phyloP scores from a whole-genome alignment of 2,113 vertebrate species.

The Pelecanus crispus region DNA sequence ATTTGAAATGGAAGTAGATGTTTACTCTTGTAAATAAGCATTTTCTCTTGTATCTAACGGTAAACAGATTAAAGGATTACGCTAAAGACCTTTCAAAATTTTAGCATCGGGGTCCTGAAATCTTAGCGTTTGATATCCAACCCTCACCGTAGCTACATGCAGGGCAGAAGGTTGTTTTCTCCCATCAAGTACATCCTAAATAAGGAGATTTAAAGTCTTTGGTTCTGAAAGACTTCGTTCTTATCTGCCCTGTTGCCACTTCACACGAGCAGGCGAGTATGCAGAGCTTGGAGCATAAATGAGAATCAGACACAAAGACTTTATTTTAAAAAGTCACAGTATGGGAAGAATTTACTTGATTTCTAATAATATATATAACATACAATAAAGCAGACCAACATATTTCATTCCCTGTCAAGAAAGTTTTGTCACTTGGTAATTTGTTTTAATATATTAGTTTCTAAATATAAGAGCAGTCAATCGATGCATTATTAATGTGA shows the following conservation, averaged over 20 bases:
- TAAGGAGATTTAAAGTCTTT: not conserved
- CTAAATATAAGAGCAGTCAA: constrained; percentile 6
- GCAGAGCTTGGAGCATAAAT: not conserved
- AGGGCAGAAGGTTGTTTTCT: not conserved
- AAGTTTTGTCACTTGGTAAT: constrained; percentile 48
- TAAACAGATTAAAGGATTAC: constrained; percentile 65
- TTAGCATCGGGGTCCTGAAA: not conserved
- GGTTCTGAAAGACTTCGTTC: not conserved
- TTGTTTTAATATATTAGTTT: constrained; percentile 55
- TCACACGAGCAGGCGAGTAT: not conserved
- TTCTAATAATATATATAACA: not conserved
- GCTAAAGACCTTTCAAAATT: constrained; percentile 5
- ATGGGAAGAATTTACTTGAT: constrained; percentile 15
- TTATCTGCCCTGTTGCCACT: not conserved
- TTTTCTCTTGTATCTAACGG: constrained; percentile 22
- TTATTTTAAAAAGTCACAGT: not conserved
- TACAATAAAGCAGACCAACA: constrained; percentile 1
- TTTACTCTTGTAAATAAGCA: constrained; percentile 73
- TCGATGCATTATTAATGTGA: constrained; percentile 36
- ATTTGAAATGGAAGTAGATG: constrained; percentile 72
- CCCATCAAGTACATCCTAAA: not conserved
- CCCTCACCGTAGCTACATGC: not conserved
- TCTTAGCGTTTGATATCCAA: not conserved
- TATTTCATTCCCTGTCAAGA: constrained; percentile 21
- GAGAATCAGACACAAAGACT: not conserved